Evolutionary conservation across 2,113 vertebrate genomes (phyloP).

Genomic region (Dipodomys stephensi): DNA sequence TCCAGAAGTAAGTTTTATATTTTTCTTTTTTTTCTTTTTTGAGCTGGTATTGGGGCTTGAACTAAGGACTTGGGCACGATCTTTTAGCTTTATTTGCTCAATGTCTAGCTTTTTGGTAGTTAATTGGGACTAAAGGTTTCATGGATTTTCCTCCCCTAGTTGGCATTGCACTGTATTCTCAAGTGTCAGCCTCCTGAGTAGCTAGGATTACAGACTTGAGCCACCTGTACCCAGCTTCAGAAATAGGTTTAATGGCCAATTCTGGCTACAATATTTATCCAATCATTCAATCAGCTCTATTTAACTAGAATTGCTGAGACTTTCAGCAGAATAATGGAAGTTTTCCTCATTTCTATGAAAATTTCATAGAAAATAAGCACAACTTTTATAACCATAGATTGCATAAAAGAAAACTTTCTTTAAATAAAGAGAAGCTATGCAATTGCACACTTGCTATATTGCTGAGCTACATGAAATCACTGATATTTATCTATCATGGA

Average conservation of each 20-base stretch:
- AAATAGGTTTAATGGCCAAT: neutral
- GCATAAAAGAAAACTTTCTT: neutral
- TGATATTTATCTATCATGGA: neutral
- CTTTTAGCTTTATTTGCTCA: too few species aligned
- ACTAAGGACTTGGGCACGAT: too few species aligned
- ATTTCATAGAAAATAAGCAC: slow-evolving; percentile 6
- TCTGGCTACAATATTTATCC: neutral
- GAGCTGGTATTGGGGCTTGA: too few species aligned
- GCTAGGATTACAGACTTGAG: too few species aligned
- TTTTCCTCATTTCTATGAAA: neutral
- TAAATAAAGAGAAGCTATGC: neutral
- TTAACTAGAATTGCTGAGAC: slow-evolving; percentile 1
- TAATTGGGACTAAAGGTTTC: too few species aligned
- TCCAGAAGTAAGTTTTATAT: neutral
- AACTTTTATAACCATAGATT: neutral
- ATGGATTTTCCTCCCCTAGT: too few species aligned
- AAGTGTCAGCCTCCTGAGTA: too few species aligned
- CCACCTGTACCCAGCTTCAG: neutral
- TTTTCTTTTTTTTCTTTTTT: too few species aligned
- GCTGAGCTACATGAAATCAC: neutral
- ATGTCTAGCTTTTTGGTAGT: too few species aligned
- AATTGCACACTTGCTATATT: neutral
- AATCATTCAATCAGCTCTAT: neutral
- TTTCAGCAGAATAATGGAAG: neutral
- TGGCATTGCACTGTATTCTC: too few species aligned